A percentile compares a stretch with the other conserved stretches of the same genome.
Evolutionary conservation across 2,113 vertebrate species (phyloP).

Genomic region (Corythornis madagascariensis): DNA sequence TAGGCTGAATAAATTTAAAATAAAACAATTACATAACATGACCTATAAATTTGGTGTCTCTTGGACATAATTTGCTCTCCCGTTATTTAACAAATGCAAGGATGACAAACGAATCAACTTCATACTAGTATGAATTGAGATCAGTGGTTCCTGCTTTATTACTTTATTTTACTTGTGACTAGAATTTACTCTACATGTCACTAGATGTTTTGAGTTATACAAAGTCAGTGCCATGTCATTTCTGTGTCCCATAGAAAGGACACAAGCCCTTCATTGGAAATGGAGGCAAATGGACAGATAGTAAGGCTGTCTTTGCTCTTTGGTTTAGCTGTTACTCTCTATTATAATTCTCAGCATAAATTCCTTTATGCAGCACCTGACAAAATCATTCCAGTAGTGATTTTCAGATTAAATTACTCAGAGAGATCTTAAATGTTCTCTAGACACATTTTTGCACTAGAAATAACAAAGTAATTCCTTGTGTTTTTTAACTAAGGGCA

Average conservation of each 20-base stretch:
- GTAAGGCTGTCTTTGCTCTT: background rate
- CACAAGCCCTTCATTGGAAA: background rate
- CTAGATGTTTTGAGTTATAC: background rate
- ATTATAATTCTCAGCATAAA: background rate
- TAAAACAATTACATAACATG: background rate
- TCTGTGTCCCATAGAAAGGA: background rate
- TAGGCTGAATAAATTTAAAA: background rate
- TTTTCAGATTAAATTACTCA: background rate
- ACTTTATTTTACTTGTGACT: background rate
- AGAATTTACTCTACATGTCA: background rate
- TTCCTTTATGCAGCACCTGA: background rate
- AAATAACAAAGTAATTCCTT: background rate
- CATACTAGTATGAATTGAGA: background rate
- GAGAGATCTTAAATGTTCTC: background rate
- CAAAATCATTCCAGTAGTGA: background rate
- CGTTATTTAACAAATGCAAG: background rate
- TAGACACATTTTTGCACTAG: background rate
- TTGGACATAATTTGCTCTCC: background rate
- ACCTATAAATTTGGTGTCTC: background rate
- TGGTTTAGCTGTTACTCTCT: background rate
- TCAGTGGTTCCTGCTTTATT: background rate
- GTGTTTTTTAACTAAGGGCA: background rate
- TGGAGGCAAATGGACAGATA: rapidly evolving
- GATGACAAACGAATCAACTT: background rate
- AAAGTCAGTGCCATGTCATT: background rate